Percentiles rank a stretch among this genome's conserved stretches.
phyloP scores from a whole-genome alignment of 1,140 invertebrate genomes.

The Drosophila pruinosa region DNA sequence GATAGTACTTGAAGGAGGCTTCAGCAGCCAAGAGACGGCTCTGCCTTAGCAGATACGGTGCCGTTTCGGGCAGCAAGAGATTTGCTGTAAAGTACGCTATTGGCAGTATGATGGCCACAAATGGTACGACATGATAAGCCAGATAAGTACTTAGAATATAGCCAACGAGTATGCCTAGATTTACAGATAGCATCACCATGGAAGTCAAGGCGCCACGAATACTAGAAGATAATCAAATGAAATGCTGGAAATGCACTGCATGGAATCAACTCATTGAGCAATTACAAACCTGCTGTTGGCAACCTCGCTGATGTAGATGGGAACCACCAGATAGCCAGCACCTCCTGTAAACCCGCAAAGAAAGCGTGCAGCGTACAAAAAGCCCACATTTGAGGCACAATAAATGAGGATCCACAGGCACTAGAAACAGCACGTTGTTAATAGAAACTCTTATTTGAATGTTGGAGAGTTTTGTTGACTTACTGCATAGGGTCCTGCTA shows the following conservation, averaged over 20 bases:
- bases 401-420: slow-evolving; percentile 79
- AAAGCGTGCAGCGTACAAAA: slow-evolving; percentile 81
- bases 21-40: slow-evolving; percentile 86
- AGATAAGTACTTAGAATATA: slow-evolving; percentile 88
- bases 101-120: slow-evolving; percentile 87
- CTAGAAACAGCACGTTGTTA: slow-evolving; percentile 13
- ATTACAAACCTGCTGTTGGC: slow-evolving; percentile 61
- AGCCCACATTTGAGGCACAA: slow-evolving; percentile 69
- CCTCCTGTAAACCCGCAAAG: slow-evolving; percentile 82
- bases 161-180: slow-evolving; percentile 90
- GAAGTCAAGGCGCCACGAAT: slow-evolving; percentile 91
- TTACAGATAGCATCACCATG: slow-evolving; percentile 91
- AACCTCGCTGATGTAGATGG: slow-evolving; percentile 83
- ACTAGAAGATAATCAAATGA: slow-evolving; percentile 64
- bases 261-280: neutral
- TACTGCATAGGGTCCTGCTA: slow-evolving; percentile 80
- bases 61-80: slow-evolving; percentile 92
- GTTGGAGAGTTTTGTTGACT: neutral
- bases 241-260: neutral
- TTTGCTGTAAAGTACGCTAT: slow-evolving; percentile 87
- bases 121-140: slow-evolving; percentile 87
- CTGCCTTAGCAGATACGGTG: slow-evolving; percentile 86
- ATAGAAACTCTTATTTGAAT: neutral
- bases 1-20: slow-evolving; percentile 84
- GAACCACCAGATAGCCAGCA: slow-evolving; percentile 78